Base-by-base conservation (phyloP, 2,113 vertebrate species). In the Neolamprologus sp. region DNA sequence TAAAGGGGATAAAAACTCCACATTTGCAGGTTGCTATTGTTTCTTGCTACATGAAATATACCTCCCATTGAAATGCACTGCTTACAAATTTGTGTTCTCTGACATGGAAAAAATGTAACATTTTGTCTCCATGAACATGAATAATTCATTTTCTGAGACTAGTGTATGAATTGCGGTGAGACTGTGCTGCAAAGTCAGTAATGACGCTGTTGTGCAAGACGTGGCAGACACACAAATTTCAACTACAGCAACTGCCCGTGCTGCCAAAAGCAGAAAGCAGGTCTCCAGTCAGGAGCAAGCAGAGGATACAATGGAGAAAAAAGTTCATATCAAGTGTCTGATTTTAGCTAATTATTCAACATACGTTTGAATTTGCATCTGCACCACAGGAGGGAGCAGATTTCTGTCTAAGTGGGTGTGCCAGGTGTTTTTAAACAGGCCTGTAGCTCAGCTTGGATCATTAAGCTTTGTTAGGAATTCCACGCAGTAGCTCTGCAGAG, bases 401-500 rank as follows among this genome's bases (percentile, higher is more conserved):
- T 42, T 71, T 16, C 35, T 42, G 12, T 42, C 35, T 21, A 71
- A 40, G 63, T 68, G 6, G 63, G 33, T 14, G n/a, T 71, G 65
- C 5, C 65, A 42, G 35, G 35, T 71, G 37, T 71, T 4, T 75
- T 75, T 75, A 28, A 75, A 75, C 40, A 11, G 68, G 68, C 21
- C 14, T 47, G 68, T 47, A 47, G 40, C 68, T 75, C 14, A 47
- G 14, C 23, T 75, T 7, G 4, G 40, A 26, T 26, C 13, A 26
- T 26, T 26, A 73, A 45, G 37, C 65, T 73, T 45, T 26, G 21
- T 2, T 17, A 45, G 68, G 68, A 73, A 14, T 23, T 71, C 65
- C 7, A 71, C 0, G 3, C 40, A 75, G 40, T 47, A 47, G 40
- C 40, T 11, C 0, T 45, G 21, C 21, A 28, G 40, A 17, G 0